Conservation (phyloP, 1,140 invertebrate species). For the Drosophila navojoa region DNA sequence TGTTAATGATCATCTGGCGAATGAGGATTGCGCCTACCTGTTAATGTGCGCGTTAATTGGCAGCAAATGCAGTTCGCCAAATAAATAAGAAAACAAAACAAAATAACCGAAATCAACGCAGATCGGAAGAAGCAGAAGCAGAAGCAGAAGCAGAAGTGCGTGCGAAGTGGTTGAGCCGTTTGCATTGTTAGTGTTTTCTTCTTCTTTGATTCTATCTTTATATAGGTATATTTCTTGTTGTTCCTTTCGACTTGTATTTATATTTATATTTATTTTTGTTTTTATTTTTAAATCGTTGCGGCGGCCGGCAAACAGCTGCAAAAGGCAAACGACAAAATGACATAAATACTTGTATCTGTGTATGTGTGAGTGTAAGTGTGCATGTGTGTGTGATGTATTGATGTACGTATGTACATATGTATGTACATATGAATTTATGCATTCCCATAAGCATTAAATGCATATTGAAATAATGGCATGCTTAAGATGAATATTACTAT, state of each 20-base stretch:
- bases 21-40: conserved; percentile 27
- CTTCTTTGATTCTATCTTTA: conserved; percentile 1
- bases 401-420: not conserved
- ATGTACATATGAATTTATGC: not conserved
- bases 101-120: not conserved
- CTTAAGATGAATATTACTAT: no score
- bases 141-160: conserved; percentile 15
- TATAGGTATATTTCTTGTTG: not conserved
- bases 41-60: conserved; percentile 21
- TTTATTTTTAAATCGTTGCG: conserved; percentile 46
- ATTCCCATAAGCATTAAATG: not conserved
- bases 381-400: not conserved
- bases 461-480: not conserved
- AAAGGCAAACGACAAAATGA: conserved; percentile 32
- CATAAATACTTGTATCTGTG: conserved; percentile 9
- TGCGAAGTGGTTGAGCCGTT: conserved; percentile 8
- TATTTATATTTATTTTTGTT: conserved; percentile 21
- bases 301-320: conserved; percentile 48
- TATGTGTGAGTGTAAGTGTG: not conserved
- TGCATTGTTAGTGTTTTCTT: conserved; percentile 35
- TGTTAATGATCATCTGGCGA: conserved; percentile 1
- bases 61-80: conserved; percentile 31
- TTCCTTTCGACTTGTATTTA: conserved; percentile 20
- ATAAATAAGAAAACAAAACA: conserved; percentile 12
- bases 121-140: conserved; percentile 8